Percentiles rank a stretch among this genome's conserved stretches.
Conservation (phyloP, 2,888 invertebrate genomes). For the Coelinius sp. region DNA sequence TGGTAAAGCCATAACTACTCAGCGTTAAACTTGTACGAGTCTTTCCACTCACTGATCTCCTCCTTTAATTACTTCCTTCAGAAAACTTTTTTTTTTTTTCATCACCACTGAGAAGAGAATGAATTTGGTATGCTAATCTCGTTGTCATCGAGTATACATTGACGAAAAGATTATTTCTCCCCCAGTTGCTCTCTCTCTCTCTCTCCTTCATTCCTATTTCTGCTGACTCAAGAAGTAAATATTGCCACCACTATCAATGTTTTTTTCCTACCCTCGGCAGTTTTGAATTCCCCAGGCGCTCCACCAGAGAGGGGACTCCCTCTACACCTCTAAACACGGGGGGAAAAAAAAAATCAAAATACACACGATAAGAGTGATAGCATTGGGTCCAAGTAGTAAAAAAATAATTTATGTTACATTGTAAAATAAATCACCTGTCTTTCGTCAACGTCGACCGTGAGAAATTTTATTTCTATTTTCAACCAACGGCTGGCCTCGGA, state of each 20-base stretch:
- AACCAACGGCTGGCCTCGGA: slow-evolving; percentile 40
- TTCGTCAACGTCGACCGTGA: slow-evolving; percentile 41
- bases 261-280: background rate
- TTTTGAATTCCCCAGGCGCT: slow-evolving; percentile 2
- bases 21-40: background rate
- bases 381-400: background rate
- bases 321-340: background rate
- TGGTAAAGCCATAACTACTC: background rate
- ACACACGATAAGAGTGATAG: background rate
- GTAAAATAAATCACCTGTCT: slow-evolving; percentile 31
- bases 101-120: background rate
- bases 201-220: background rate
- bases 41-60: background rate
- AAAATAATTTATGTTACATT: slow-evolving; percentile 26
- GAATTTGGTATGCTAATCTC: background rate
- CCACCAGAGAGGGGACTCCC: background rate
- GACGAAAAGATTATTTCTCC: background rate
- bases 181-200: background rate
- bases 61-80: background rate
- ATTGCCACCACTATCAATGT: background rate
- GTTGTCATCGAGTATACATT: background rate
- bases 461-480: slow-evolving; percentile 43
- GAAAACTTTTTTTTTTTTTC: background rate
- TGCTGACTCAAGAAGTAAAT: background rate
- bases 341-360: slow-evolving; percentile 6